Percentiles rank a stretch among this genome's conserved stretches.
phyloP scores from a whole-genome alignment of 2,888 invertebrate genomes.

The Cephonodes hylas region DNA sequence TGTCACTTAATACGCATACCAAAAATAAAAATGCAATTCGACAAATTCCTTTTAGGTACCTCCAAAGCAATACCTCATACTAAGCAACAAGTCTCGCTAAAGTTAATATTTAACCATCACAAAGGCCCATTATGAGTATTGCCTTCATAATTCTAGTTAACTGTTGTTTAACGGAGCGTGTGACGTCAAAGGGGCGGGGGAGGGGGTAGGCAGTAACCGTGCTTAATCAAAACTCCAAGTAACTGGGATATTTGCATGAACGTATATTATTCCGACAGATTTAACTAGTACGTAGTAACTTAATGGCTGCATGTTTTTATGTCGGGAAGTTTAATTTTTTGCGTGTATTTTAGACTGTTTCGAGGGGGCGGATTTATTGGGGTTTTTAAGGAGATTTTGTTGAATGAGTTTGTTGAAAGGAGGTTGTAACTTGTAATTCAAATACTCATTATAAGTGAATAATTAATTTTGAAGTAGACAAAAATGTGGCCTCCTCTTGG shows the following conservation, averaged over 20 bases:
- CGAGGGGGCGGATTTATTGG: not conserved
- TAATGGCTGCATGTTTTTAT: slow-evolving; percentile 6
- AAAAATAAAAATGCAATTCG: no score
- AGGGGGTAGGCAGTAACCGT: slow-evolving; percentile 4
- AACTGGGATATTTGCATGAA: slow-evolving; percentile 62
- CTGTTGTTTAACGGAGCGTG: slow-evolving; percentile 56
- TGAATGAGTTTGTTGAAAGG: not conserved
- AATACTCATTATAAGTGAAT: no score
- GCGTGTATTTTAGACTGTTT: not conserved
- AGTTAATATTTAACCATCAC: not conserved
- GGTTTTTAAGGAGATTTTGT: not conserved
- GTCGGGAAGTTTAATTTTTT: not conserved
- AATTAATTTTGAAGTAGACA: no score
- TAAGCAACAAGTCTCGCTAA: not conserved
- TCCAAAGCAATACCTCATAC: not conserved
- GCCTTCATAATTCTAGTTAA: slow-evolving; percentile 37
- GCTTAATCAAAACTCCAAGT: slow-evolving; percentile 56
- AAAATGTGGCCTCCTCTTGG: no score
- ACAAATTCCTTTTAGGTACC: no score
- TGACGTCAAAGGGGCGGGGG: slow-evolving; percentile 49
- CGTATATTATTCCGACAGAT: slow-evolving; percentile 63
- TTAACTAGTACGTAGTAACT: slow-evolving; percentile 33
- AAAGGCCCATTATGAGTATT: not conserved
- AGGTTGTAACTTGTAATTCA: no score
- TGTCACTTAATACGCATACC: no score